Percentiles rank a stretch among this genome's conserved stretches.
These are phyloP conservation scores for Diadegma fenestrale DNA, from an alignment of 2,888 invertebrate genomes.

Conservation along the genomic window DNA sequence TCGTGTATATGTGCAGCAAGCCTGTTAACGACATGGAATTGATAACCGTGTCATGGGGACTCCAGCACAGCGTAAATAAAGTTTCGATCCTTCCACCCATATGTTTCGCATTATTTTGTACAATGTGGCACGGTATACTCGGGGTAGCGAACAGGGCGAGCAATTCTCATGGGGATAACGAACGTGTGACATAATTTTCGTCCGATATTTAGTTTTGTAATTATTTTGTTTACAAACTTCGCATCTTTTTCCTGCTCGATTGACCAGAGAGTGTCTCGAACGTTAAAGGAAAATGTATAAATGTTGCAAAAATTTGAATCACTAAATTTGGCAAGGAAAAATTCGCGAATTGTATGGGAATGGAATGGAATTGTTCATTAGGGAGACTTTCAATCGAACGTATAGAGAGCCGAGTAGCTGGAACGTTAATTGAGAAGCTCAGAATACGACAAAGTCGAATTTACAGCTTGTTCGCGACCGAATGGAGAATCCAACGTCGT, in stretches of 20 bases:
- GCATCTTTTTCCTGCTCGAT: too few relatives aligned
- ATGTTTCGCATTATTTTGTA: constrained; percentile 23
- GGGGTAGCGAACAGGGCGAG: neutral
- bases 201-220: neutral
- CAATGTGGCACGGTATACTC: constrained; percentile 44
- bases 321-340: neutral
- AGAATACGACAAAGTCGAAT: constrained; percentile 33
- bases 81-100: constrained; percentile 38
- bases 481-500: constrained; percentile 58
- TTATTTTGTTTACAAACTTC: constrained; percentile 16
- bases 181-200: too few relatives aligned
- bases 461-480: constrained; percentile 57
- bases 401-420: constrained; percentile 35
- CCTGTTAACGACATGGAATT: constrained; percentile 63
- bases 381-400: neutral
- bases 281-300: neutral
- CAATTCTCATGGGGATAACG: neutral
- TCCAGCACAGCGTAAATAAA: neutral
- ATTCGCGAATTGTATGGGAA: neutral
- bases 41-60: constrained; percentile 58
- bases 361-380: neutral
- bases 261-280: neutral
- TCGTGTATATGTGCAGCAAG: neutral
- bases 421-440: constrained; percentile 57
- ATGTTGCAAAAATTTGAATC: neutral